phyloP scores from a whole-genome alignment of 1,140 invertebrate genomes.

The Zaprionus lachaisei region DNA sequence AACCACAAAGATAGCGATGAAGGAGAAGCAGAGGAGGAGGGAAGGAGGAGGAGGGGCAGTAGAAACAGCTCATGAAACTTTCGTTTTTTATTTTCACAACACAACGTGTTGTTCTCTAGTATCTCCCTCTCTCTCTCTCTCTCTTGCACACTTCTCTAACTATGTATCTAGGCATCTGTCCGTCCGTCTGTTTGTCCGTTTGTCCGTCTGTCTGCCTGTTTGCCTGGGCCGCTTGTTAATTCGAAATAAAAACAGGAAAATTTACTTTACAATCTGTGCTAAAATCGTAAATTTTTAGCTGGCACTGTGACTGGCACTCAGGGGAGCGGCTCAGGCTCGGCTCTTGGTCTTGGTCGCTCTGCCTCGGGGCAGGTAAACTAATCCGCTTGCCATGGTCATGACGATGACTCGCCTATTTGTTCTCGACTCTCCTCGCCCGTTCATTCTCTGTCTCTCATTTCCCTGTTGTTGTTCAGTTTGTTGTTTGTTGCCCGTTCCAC shows the following conservation, averaged over 20 bases:
- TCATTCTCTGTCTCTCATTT: slow-evolving; percentile 1
- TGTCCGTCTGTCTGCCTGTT: slow-evolving; percentile 37
- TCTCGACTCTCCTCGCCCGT: slow-evolving; percentile 36
- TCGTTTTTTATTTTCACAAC: slow-evolving; percentile 70
- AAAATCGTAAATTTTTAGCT: slow-evolving; percentile 80
- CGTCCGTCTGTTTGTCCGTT: slow-evolving; percentile 9
- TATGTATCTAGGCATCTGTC: slow-evolving; percentile 13
- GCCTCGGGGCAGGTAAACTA: slow-evolving; percentile 54
- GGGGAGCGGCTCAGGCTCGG: slow-evolving; percentile 49
- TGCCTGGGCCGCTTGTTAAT: slow-evolving; percentile 73
- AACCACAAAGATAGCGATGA: slow-evolving; percentile 15
- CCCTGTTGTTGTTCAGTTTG: background rate
- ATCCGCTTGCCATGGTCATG: slow-evolving; percentile 73
- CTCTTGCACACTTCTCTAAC: background rate
- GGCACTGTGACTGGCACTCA: slow-evolving; percentile 40
- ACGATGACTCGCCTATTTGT: slow-evolving; percentile 71
- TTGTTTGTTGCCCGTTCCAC: slow-evolving; percentile 70
- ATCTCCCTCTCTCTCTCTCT: slow-evolving; percentile 5
- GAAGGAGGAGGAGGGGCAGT: slow-evolving; percentile 17
- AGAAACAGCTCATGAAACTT: slow-evolving; percentile 62
- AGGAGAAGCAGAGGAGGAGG: background rate
- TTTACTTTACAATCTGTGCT: slow-evolving; percentile 82
- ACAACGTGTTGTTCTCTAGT: slow-evolving; percentile 1
- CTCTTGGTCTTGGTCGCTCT: no score
- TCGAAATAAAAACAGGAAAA: slow-evolving; percentile 82